These are phyloP conservation scores for Amblyjoppa proteus DNA, from an alignment of 2,888 invertebrate species.

Conservation along the genomic window DNA sequence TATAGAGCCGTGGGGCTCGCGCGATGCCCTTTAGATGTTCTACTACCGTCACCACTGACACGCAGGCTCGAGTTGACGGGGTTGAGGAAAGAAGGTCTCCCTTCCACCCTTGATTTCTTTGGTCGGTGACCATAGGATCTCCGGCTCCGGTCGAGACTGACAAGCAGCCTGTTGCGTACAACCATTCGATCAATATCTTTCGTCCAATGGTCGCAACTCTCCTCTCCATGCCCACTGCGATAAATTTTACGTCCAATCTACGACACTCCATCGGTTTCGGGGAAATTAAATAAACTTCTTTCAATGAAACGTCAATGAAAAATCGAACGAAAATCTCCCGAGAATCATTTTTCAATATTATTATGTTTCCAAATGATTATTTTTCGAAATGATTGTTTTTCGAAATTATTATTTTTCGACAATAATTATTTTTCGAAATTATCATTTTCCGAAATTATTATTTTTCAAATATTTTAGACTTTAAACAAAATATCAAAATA, in stretches of 20 bases:
- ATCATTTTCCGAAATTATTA: no score
- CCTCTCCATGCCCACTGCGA: background rate
- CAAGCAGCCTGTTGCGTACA: conserved; percentile 74
- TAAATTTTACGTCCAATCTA: background rate
- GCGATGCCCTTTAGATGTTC: conserved; percentile 63
- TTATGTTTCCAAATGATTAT: no score
- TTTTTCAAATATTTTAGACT: no score
- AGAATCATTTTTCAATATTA: no score
- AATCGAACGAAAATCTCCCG: no score
- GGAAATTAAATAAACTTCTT: background rate
- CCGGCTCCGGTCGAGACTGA: conserved; percentile 51
- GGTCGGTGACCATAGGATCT: conserved; percentile 54
- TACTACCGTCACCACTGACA: conserved; percentile 1
- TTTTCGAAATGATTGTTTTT: no score
- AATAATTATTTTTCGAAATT: no score
- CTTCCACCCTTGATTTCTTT: conserved; percentile 23
- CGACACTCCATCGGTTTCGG: background rate
- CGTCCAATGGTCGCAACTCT: conserved; percentile 39
- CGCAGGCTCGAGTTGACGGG: conserved; percentile 22
- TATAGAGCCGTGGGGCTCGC: conserved; percentile 5
- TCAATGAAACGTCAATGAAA: no score
- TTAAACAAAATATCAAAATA: background rate
- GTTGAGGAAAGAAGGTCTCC: conserved; percentile 19
- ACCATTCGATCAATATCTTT: conserved; percentile 71
- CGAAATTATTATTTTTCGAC: no score